Evolutionary conservation across 2,113 vertebrate species (phyloP).

Genomic region (Ginglymostoma cirratum): DNA sequence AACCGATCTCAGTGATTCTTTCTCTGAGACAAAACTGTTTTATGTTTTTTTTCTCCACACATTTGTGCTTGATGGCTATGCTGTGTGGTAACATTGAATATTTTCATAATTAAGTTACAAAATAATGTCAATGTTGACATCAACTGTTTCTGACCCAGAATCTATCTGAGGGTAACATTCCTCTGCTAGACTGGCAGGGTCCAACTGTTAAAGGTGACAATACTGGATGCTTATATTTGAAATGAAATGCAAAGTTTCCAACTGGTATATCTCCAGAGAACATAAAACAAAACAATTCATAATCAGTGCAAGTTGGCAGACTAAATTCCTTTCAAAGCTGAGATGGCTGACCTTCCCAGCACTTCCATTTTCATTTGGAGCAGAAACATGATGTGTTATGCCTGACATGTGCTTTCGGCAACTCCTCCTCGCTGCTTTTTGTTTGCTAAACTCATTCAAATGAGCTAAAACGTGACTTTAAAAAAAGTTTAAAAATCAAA

Average conservation of each 20-base stretch:
- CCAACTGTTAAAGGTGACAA: background rate
- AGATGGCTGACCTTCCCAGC: background rate
- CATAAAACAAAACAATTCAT: background rate
- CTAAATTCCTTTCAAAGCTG: background rate
- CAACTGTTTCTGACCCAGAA: background rate
- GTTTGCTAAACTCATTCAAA: background rate
- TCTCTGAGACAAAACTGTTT: background rate
- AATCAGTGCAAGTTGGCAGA: background rate
- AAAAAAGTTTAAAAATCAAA: background rate
- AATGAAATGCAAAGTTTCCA: background rate
- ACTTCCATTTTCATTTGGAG: background rate
- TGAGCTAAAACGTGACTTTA: background rate
- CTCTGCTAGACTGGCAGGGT: background rate
- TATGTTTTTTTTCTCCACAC: background rate
- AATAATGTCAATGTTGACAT: conserved; percentile 6
- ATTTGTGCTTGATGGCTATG: background rate
- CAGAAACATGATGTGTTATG: background rate
- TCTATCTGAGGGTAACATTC: background rate
- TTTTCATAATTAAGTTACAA: background rate
- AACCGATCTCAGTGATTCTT: background rate
- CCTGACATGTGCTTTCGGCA: conserved; percentile 3
- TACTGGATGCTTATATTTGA: background rate
- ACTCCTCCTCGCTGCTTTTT: background rate
- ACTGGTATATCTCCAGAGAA: background rate
- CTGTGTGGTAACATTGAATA: background rate